These are phyloP conservation scores for Acrobasis consociella DNA, from an alignment of 2,888 invertebrate genomes.

Conservation along the genomic window DNA sequence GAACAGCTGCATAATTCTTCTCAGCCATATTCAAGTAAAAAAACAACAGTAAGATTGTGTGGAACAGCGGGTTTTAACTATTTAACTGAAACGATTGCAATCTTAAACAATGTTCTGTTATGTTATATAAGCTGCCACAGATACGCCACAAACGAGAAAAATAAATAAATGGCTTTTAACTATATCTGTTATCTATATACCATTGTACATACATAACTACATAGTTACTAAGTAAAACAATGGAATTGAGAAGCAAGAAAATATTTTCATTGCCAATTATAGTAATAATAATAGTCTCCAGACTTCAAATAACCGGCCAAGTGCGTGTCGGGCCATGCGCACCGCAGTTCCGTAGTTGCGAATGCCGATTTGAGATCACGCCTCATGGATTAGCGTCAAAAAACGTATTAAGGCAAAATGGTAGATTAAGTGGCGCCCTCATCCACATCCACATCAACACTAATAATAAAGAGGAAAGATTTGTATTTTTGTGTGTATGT, in stretches of 20 bases:
- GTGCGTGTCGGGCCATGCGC: too few relatives aligned
- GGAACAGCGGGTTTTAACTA: slow-evolving; percentile 10
- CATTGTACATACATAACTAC: neutral
- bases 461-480: too few relatives aligned
- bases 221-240: neutral
- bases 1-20: slow-evolving; percentile 85
- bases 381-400: too few relatives aligned
- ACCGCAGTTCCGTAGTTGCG: too few relatives aligned
- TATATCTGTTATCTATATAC: neutral
- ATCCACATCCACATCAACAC: too few relatives aligned
- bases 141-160: neutral
- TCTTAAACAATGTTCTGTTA: neutral
- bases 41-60: neutral
- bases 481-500: too few relatives aligned
- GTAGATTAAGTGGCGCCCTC: too few relatives aligned
- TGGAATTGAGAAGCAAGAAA: neutral
- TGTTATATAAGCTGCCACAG: neutral
- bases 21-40: slow-evolving; percentile 43
- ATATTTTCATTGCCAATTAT: too few relatives aligned
- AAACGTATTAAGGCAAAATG: too few relatives aligned
- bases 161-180: neutral
- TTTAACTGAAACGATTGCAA: slow-evolving; percentile 9
- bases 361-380: too few relatives aligned
- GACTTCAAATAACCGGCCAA: too few relatives aligned
- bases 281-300: too few relatives aligned